Evolutionary conservation across 2,888 invertebrate species (phyloP).

Genomic region (Elegia similella): DNA sequence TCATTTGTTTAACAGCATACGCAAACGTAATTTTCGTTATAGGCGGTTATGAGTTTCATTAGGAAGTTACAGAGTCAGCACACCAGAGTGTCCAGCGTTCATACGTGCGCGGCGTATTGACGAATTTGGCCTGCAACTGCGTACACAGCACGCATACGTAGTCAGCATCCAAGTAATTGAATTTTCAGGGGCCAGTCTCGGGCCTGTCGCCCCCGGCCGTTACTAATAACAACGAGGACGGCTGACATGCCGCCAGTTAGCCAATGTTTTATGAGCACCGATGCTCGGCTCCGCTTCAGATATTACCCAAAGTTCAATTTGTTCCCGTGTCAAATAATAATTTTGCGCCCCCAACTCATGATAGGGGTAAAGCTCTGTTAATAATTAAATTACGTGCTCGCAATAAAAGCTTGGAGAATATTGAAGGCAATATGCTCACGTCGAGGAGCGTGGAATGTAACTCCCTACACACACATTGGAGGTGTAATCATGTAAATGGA

Average conservation of each 20-base stretch:
- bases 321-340: conserved; percentile 34
- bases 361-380: conserved; percentile 47
- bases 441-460: conserved; percentile 20
- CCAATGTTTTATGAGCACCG: conserved; percentile 49
- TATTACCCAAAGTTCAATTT: conserved; percentile 45
- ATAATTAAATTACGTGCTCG: conserved; percentile 53
- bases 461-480: conserved; percentile 22
- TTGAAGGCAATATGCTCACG: conserved; percentile 21
- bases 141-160: conserved; percentile 55
- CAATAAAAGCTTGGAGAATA: conserved; percentile 34
- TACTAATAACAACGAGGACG: conserved; percentile 52
- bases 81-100: conserved; percentile 16
- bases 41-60: background rate
- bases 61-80: conserved; percentile 15
- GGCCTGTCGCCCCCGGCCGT: conserved; percentile 42
- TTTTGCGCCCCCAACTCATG: conserved; percentile 39
- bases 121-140: conserved; percentile 44
- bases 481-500: conserved; percentile 29
- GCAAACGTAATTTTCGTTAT: background rate
- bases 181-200: conserved; percentile 58
- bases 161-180: conserved; percentile 64
- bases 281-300: conserved; percentile 37
- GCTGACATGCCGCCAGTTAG: conserved; percentile 52
- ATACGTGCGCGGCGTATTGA: conserved; percentile 49
- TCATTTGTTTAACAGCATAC: background rate